phyloP scores from a whole-genome alignment of 2,113 vertebrate genomes.

The Lepus americanus region DNA sequence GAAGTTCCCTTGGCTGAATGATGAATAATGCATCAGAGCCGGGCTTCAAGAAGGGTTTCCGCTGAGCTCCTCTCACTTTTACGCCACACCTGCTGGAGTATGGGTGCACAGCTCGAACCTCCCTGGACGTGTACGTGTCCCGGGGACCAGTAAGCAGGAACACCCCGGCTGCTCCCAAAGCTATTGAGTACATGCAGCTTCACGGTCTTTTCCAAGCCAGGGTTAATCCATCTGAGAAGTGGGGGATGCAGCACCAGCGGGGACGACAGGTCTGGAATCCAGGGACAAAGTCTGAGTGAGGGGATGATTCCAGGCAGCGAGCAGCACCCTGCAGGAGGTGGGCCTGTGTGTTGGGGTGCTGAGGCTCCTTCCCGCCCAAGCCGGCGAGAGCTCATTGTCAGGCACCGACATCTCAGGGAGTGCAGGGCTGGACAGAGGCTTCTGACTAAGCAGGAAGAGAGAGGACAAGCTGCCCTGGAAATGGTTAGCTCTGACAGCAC shows the following conservation, averaged over 20 bases:
- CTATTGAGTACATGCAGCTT: background rate
- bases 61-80: no score
- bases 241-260: fast-evolving
- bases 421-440: background rate
- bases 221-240: background rate
- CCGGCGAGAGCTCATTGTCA: background rate
- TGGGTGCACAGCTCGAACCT: no score
- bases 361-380: background rate
- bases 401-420: background rate
- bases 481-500: constrained; percentile 50
- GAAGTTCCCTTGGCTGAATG: background rate
- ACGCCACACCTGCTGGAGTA: no score
- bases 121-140: no score
- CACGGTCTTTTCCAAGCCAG: background rate
- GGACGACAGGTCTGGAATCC: background rate
- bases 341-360: fast-evolving
- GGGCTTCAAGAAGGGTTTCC: no score
- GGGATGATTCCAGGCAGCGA: background rate
- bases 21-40: background rate
- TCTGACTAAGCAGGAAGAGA: background rate
- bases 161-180: no score
- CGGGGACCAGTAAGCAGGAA: no score
- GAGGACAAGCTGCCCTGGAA: background rate
- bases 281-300: background rate
- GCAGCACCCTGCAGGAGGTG: background rate